phyloP scores from a whole-genome alignment of 1,140 invertebrate species.

The Tenebrio molitor region DNA sequence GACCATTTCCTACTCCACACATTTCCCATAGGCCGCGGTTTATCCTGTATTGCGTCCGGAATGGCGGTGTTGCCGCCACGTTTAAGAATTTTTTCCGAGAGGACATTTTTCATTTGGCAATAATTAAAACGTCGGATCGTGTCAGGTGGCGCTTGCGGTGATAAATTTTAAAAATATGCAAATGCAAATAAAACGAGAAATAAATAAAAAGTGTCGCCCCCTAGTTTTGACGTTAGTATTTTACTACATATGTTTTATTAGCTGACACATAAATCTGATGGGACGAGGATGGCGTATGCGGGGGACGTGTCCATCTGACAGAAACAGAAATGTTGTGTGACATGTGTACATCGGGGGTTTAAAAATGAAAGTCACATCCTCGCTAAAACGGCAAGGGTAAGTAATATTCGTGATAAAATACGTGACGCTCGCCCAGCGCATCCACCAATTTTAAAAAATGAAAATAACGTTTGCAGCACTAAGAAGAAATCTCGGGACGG shows the following conservation, averaged over 20 bases:
- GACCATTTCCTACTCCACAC: background rate
- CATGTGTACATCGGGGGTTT: constrained; percentile 29
- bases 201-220: constrained; percentile 24
- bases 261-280: constrained; percentile 44
- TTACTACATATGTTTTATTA: constrained; percentile 46
- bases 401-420: constrained; percentile 41
- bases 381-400: background rate
- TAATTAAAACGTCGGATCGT: constrained; percentile 24
- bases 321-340: constrained; percentile 25
- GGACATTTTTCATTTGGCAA: constrained; percentile 29
- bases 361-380: constrained; percentile 44
- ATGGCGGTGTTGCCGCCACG: too few species aligned
- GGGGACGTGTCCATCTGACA: background rate
- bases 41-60: too few species aligned
- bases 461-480: too few species aligned
- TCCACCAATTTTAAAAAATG: constrained; percentile 16
- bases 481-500: too few species aligned
- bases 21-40: background rate
- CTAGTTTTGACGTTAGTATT: constrained; percentile 37
- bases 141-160: constrained; percentile 31
- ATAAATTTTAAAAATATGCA: constrained; percentile 43
- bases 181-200: constrained; percentile 15
- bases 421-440: constrained; percentile 10
- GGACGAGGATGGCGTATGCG: constrained; percentile 17
- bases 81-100: background rate